Percentiles rank a stretch among this genome's conserved stretches.
Conservation (phyloP, 2,113 vertebrate genomes). For the Thalassarche chlororhynchos region DNA sequence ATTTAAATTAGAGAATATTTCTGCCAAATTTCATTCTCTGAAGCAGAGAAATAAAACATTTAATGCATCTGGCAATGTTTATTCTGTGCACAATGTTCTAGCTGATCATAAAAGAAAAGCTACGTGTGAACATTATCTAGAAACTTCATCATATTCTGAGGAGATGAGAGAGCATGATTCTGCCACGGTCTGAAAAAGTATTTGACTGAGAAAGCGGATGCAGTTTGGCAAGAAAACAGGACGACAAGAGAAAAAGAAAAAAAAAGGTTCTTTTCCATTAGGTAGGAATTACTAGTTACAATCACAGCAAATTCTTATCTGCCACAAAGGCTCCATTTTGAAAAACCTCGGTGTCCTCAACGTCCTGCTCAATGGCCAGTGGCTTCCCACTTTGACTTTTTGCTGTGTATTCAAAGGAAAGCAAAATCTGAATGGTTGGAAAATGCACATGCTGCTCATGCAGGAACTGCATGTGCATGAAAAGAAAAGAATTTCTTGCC, state of each 20-base stretch:
- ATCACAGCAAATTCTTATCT: background rate
- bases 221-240: conserved; percentile 9
- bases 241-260: background rate
- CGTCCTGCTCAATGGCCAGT: background rate
- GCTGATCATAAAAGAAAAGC: conserved; percentile 47
- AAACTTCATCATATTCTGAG: conserved; percentile 21
- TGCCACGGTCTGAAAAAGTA: background rate
- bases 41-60: conserved; percentile 51
- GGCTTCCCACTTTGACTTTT: conserved; percentile 11
- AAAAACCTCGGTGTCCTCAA: background rate
- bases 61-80: conserved; percentile 59
- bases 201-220: background rate
- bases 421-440: background rate
- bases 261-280: background rate
- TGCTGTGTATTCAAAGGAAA: background rate
- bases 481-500: background rate
- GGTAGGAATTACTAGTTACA: background rate
- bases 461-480: background rate
- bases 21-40: conserved; percentile 53
- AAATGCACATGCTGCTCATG: background rate
- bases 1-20: conserved; percentile 59
- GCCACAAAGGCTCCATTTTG: background rate
- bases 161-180: background rate
- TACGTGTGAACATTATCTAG: conserved; percentile 41
- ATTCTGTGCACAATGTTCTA: conserved; percentile 45